phyloP scores from a whole-genome alignment of 1,140 invertebrate genomes.

The Oryctes rhinoceros region DNA sequence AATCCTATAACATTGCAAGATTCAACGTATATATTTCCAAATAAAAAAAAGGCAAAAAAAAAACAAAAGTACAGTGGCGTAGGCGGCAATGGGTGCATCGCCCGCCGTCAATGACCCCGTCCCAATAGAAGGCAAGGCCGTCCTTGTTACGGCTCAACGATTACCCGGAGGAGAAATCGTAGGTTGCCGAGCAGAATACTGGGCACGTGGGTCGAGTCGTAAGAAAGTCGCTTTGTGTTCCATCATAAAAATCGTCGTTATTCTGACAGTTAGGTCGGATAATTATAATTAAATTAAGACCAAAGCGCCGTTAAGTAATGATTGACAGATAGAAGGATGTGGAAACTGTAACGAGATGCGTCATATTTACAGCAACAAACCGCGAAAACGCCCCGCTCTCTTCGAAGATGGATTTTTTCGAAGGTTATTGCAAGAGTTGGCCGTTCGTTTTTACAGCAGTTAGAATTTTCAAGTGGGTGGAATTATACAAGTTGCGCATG shows the following conservation, averaged over 20 bases:
- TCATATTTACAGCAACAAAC: background rate
- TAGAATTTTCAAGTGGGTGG: background rate
- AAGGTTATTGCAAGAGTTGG: background rate
- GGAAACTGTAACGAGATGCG: background rate
- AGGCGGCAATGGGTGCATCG: slow-evolving; percentile 21
- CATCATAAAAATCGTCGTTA: background rate
- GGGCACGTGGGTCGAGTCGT: background rate
- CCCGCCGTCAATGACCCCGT: slow-evolving; percentile 23
- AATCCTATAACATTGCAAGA: background rate
- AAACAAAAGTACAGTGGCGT: background rate
- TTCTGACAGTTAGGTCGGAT: background rate
- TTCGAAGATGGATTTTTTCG: background rate
- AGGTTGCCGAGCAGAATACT: background rate
- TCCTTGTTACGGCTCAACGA: background rate
- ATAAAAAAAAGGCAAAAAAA: background rate
- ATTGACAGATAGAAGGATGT: background rate
- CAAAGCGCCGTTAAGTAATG: background rate
- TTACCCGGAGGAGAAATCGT: background rate
- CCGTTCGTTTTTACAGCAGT: too few species aligned
- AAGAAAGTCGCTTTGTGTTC: background rate
- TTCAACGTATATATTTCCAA: background rate
- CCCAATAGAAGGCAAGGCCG: slow-evolving; percentile 15
- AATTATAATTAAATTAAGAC: background rate
- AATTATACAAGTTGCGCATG: background rate
- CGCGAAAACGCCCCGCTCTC: background rate